A percentile compares a stretch with the other conserved stretches of the same genome.
phyloP scores from a whole-genome alignment of 2,888 invertebrate genomes.

The Diaprepes abbreviatus region DNA sequence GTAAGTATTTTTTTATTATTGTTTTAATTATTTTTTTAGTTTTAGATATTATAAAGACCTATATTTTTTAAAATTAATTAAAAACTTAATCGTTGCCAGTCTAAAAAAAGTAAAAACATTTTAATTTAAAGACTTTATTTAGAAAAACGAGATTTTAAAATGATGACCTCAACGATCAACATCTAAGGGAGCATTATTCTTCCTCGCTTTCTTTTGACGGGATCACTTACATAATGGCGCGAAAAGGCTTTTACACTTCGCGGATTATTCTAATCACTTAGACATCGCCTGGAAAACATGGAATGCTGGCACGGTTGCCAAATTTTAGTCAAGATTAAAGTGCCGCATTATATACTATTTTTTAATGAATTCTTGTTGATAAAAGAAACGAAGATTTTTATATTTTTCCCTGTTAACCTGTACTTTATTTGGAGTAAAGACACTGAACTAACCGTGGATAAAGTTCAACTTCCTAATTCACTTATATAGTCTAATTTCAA shows the following conservation, averaged over 20 bases:
- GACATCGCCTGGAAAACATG: conserved; percentile 32
- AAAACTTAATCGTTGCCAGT: no score
- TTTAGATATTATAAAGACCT: no score
- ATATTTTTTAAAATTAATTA: no score
- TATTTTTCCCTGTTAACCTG: no score
- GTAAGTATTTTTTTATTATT: no score
- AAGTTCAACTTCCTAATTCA: no score
- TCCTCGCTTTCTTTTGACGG: conserved; percentile 25
- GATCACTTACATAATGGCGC: conserved; percentile 40
- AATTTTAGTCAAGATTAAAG: conserved; percentile 18
- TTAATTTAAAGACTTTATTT: neutral
- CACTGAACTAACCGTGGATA: no score
- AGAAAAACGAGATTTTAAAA: neutral
- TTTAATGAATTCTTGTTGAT: neutral
- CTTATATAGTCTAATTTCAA: no score
- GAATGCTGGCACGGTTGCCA: conserved; percentile 25
- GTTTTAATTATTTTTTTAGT: no score
- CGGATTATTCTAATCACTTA: conserved; percentile 48
- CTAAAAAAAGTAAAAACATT: no score
- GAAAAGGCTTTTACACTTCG: conserved; percentile 41
- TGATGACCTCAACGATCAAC: conserved; percentile 4
- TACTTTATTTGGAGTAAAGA: no score
- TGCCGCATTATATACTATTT: neutral
- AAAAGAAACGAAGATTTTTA: no score
- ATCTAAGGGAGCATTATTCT: conserved; percentile 18